Conservation (phyloP, 2,888 invertebrate genomes). For the Fissipunctia ypsillon region DNA sequence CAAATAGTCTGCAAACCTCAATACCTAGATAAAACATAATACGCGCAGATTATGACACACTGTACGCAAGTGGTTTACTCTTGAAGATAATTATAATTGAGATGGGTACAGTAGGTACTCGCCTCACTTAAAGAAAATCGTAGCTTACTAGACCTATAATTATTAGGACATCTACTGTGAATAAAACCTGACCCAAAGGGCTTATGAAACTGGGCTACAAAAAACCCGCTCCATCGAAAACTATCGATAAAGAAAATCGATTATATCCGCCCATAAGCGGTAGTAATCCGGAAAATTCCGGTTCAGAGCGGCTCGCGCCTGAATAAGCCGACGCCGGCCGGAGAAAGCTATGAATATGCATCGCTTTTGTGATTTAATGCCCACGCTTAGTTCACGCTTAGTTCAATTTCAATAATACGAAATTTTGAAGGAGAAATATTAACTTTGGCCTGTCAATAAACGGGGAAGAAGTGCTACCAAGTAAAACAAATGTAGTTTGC, state of each 20-base stretch:
- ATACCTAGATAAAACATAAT: constrained; percentile 24
- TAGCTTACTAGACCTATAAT: background rate
- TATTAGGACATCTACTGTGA: constrained; percentile 36
- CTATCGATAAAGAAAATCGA: constrained; percentile 68
- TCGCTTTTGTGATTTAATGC: constrained; percentile 67
- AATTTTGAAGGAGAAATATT: constrained; percentile 51
- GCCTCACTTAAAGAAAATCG: constrained; percentile 26
- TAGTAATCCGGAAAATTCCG: constrained; percentile 69
- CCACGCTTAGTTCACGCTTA: constrained; percentile 57
- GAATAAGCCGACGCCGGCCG: constrained; percentile 57
- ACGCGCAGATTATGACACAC: constrained; percentile 18
- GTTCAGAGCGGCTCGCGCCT: constrained; percentile 58
- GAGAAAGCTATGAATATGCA: constrained; percentile 70
- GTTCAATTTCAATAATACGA: constrained; percentile 58
- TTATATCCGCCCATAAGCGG: constrained; percentile 65
- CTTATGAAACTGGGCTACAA: constrained; percentile 57
- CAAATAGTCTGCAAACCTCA: constrained; percentile 1
- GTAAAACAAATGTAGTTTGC: constrained; percentile 49
- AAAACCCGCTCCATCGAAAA: constrained; percentile 60
- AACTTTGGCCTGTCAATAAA: constrained; percentile 34
- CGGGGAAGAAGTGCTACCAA: constrained; percentile 28
- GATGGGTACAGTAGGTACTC: background rate
- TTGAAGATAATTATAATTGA: constrained; percentile 35
- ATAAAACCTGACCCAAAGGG: constrained; percentile 45
- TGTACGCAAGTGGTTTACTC: constrained; percentile 16